Conservation (phyloP, 2,113 vertebrate species). For the Acinonyx jubatus region DNA sequence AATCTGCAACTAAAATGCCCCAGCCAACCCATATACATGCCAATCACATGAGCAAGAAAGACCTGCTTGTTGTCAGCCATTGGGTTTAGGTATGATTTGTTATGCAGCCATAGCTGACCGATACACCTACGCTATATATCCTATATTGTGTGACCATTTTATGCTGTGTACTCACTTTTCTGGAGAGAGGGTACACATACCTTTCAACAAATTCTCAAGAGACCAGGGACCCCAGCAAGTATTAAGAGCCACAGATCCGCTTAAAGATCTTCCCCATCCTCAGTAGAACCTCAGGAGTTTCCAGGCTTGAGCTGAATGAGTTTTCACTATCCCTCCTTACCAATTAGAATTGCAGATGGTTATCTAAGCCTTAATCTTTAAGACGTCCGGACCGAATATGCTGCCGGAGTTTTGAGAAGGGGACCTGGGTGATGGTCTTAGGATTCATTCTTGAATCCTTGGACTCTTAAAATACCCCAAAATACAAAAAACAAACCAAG, state of each 20-base stretch:
- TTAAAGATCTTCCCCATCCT: neutral
- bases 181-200: neutral
- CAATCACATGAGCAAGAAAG: neutral
- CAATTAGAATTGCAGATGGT: neutral
- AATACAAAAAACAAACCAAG: neutral
- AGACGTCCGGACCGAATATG: neutral
- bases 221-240: neutral
- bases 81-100: neutral
- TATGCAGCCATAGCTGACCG: neutral
- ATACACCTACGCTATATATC: neutral
- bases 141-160: neutral
- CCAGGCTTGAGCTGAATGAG: neutral
- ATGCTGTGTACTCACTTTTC: neutral
- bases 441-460: neutral
- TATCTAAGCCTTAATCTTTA: neutral
- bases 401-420: neutral
- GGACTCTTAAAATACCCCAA: neutral
- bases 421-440: neutral
- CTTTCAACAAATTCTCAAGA: conserved; percentile 20
- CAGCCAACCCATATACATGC: neutral
- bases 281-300: neutral
- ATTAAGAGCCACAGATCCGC: neutral
- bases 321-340: neutral
- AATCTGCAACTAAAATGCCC: neutral
- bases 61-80: neutral